Base-by-base conservation (phyloP, 2,888 invertebrate species). In the Zygothrica quintamaculata region DNA sequence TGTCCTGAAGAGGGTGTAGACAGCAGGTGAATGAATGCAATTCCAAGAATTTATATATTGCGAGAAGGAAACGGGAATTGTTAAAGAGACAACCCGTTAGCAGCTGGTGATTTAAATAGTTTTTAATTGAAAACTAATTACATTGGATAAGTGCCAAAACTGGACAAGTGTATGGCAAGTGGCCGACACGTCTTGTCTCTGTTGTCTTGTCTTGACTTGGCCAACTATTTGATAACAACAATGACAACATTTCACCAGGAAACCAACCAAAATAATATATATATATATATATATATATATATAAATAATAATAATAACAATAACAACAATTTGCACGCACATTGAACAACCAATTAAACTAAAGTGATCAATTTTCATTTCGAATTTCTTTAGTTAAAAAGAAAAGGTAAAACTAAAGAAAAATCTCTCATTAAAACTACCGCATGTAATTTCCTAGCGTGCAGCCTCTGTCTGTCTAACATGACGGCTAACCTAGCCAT, bases 211-310 rank as follows among this genome's bases (percentile, higher is more conserved):
- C 55, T 59, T 6, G 22, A 44, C 34, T 37, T 60, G 26, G 26
- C 18, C 51, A 56, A 29, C 34, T 9, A n/a, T 25, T 34, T 42
- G 37, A 18, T 18, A 50, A 31, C 31, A 61, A 46, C 65, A 81
- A 55, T 58, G 60, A 57, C 84, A 72, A 66, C 85, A 66, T 81
- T 85, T 77, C 77, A 85, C 84, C 86, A 80, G 81, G 84, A 84
- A 77, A 57, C 31, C 57, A 44, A 53, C 8, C 22, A 42, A 66
- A 64, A 47, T 16, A 48, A 15, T 43, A 34, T 56, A 29, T 12
- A 47, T 44, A 56, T 47, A 6, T 7, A n/a, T 31, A 9, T 12
- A 9, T 3, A 52, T 12, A n/a, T 12, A 34, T 26, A 12, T n/a
- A 29, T 8, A 5, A 33, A 29, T 31, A 15, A 29, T 18, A 26